These are phyloP conservation scores for Montipora capitata DNA, from an alignment of 92 coral and sea anemone genomes.

Conservation along the genomic window DNA sequence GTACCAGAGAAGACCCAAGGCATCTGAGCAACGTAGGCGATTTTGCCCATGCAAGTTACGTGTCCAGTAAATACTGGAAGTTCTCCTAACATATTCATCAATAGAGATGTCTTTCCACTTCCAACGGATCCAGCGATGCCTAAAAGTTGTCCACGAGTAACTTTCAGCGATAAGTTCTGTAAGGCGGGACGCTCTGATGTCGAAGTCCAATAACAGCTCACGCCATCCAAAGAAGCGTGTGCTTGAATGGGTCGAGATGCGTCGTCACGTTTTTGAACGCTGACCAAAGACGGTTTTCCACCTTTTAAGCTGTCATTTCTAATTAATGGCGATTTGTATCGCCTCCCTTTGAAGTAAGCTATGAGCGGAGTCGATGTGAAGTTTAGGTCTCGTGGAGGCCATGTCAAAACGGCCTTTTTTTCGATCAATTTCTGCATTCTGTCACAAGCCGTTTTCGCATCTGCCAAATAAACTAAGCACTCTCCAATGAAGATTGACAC, in stretches of 20 bases:
- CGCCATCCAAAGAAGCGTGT: background rate
- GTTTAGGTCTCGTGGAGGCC: background rate
- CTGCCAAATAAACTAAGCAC: constrained; percentile 7
- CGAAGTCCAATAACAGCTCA: constrained; percentile 26
- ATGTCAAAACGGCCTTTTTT: constrained; percentile 1
- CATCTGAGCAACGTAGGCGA: constrained; percentile 89
- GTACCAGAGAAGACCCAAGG: constrained; percentile 97
- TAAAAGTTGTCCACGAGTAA: constrained; percentile 35
- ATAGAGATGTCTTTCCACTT: constrained; percentile 81
- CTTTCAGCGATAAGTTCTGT: constrained; percentile 8
- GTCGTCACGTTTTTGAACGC: background rate
- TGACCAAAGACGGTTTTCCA: constrained; percentile 1
- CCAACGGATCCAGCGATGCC: constrained; percentile 53
- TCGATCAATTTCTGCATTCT: constrained; percentile 32
- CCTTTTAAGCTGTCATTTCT: constrained; percentile 4
- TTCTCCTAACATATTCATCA: constrained; percentile 92
- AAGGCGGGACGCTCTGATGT: constrained; percentile 18
- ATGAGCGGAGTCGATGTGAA: background rate
- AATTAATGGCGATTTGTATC: background rate
- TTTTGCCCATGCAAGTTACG: constrained; percentile 73
- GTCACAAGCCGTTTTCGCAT: constrained; percentile 8
- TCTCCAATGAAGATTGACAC: constrained; percentile 25
- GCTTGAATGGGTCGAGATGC: background rate
- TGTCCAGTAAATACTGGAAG: constrained; percentile 83
- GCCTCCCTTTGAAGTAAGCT: constrained; percentile 23